These are phyloP conservation scores for Geococcyx californianus DNA, from an alignment of 2,113 vertebrate species.

Conservation along the genomic window DNA sequence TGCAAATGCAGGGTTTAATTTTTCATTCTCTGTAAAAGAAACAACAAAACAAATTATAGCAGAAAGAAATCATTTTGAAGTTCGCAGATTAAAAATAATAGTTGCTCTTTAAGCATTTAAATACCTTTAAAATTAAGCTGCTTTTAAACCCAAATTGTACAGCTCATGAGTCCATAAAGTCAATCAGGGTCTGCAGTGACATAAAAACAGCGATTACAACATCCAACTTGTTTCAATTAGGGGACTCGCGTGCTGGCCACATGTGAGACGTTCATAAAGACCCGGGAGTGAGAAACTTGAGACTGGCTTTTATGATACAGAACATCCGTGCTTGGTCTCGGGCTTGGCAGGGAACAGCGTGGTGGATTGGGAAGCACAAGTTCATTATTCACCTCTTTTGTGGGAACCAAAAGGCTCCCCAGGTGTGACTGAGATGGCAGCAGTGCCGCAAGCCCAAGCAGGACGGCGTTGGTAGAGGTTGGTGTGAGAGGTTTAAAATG, in stretches of 20 bases:
- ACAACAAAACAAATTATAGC: slow-evolving; percentile 12
- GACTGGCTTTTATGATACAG: not conserved
- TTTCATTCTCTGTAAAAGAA: not conserved
- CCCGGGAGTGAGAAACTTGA: not conserved
- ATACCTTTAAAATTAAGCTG: slow-evolving; percentile 25
- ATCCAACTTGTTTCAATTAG: not conserved
- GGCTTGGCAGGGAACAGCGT: accelerated
- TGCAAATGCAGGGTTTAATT: not conserved
- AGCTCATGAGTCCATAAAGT: not conserved
- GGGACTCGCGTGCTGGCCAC: not conserved
- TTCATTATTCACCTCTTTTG: not conserved
- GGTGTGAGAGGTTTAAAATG: accelerated
- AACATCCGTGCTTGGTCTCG: not conserved
- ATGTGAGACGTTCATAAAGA: not conserved
- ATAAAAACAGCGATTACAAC: not conserved
- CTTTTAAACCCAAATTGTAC: slow-evolving; percentile 32
- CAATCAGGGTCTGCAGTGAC: not conserved
- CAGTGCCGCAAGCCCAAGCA: not conserved
- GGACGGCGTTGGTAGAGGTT: accelerated
- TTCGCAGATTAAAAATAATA: slow-evolving; percentile 32
- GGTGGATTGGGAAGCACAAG: not conserved
- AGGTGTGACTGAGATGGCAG: not conserved
- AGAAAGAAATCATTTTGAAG: slow-evolving; percentile 26
- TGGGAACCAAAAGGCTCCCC: not conserved
- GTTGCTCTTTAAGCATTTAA: not conserved